Base-by-base conservation (phyloP, 2,113 vertebrate genomes). In the Brachypodius melanocephalos region DNA sequence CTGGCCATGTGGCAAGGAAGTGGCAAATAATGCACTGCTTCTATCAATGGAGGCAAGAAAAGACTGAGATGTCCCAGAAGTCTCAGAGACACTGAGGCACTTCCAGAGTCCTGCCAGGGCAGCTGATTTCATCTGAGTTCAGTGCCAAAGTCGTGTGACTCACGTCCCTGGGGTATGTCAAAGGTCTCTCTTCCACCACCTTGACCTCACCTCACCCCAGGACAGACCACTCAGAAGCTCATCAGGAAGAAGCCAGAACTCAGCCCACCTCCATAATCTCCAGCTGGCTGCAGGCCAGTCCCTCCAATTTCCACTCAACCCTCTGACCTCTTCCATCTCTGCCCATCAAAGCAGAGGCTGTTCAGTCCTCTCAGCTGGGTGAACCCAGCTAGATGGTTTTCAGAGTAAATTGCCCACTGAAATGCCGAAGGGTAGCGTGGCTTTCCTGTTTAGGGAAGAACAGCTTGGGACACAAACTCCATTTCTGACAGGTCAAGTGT, bases 401-500 rank as follows among this genome's bases (percentile, higher is more conserved):
- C 82, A 77, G 72, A 54, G 40, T 21, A 69, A 62, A 55, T 62
- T 17, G 85, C 42, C n/a, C 72, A 51, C 14, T 54, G 38, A 90
- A 93, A 76, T 69, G 62, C 71, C 0, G 8, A 54, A 58, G 55
- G 17, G 18, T 55, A 72, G 5, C 0, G 0, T 18, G 38, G 38
- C 76, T 90, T 66, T 66, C 49, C 49, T 52, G 66, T 6, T 4
- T 36, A 43, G 67, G 51, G 14, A 67, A 26, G 34, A 91, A 24
- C 29, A 46, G 4, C 31, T 74, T n/a, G 5, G 72, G 18, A 69
- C 51, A 42, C 1, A 1, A 74, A n/a, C n/a, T 89, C 91, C 76
- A 95, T 93, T 95, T 95, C 89, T 95, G 91, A 92, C 80, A 40
- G 80, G 91, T 95, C 96, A 97, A 89, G 83, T 2, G 65, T 92